A percentile compares a stretch with the other conserved stretches of the same genome.
Evolutionary conservation across 2,113 vertebrate species (phyloP).

Genomic region (Megaleporinus macrocephalus): DNA sequence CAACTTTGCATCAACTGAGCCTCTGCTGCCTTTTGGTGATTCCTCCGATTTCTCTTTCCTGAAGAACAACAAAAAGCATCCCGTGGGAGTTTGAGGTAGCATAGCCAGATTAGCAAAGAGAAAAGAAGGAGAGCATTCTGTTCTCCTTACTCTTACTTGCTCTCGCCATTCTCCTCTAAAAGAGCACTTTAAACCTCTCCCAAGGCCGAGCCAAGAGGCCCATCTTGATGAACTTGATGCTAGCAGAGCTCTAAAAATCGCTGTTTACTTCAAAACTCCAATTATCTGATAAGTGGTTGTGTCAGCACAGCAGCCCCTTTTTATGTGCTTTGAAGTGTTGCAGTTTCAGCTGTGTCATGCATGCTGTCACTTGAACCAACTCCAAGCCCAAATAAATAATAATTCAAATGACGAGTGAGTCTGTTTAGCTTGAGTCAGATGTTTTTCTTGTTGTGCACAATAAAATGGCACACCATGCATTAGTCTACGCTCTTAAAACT

Average conservation of each 20-base stretch:
- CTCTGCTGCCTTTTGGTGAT: background rate
- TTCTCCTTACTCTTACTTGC: conserved; percentile 9
- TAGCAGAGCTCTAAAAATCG: conserved; percentile 44
- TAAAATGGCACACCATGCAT: conserved; percentile 20
- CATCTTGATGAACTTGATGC: conserved; percentile 41
- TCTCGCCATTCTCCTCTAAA: background rate
- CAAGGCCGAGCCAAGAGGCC: conserved; percentile 19
- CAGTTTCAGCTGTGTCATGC: conserved; percentile 38
- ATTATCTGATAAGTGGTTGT: conserved; percentile 29
- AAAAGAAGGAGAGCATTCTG: background rate
- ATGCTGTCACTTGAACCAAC: conserved; percentile 30
- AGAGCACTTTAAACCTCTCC: conserved; percentile 42
- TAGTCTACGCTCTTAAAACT: background rate
- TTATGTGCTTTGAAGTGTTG: conserved; percentile 27
- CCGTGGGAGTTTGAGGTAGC: background rate
- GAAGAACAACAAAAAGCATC: background rate
- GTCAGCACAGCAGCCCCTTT: conserved; percentile 33
- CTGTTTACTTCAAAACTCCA: conserved; percentile 43
- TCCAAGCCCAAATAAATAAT: conserved; percentile 33
- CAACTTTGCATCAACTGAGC: background rate
- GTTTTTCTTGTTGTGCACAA: conserved; percentile 28
- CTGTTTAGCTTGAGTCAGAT: conserved; percentile 16
- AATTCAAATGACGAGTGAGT: conserved; percentile 26
- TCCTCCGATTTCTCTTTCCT: background rate
- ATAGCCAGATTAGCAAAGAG: conserved; percentile 11